Evolutionary conservation across 2,113 vertebrate genomes (phyloP), one percentile per base, ranked within the genome.

Genomic region (Rhinolophus ferrumequinum): DNA sequence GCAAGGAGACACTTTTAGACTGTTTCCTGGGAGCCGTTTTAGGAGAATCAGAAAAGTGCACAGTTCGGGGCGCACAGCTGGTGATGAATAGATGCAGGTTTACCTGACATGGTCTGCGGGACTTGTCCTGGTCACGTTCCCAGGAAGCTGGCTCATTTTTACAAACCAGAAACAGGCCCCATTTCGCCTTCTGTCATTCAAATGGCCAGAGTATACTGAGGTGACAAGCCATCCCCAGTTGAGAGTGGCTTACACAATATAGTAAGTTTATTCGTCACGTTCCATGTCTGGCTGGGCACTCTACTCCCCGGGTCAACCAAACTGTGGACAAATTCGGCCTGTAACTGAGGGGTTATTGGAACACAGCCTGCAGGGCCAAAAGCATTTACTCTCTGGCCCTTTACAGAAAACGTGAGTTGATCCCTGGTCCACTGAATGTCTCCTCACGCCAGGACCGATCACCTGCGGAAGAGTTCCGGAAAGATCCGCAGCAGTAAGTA

Each of bases 241-340:
- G 47, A 50, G 47, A 50, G 47, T 13, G 47, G 47, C 47, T 50
- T 12, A 50, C 12, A 50, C 12, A 12, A 50, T 50, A 44, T 44
- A 44, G 1, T 44, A 60, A 60, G 18, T 26, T 38, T 8, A 2
- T 26, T 35, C 19, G 18, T 67, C 75, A 5, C 0, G n/a, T 10
- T 35, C 7, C 33, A 3, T 0, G 7, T 5, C 28, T 44, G 1
- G 60, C 58, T 4, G 10, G n/a, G 28, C 3, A 8, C 19, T 33
- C 5, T 3, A 0, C 35, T n/a, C 79, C 21, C 16, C 12, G 2
- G 7, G 35, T 2, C 19, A 11, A 26, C 26, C 19, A 26, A 70
- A 56, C 52, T 33, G 24, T 8, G 38, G 50, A 67, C 26, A 56
- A 15, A n/a, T 26, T 62, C 13, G 0, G 64, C 44, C 72, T 4